Base-by-base conservation (phyloP, 2,113 vertebrate species). In the Oryzias woworae region DNA sequence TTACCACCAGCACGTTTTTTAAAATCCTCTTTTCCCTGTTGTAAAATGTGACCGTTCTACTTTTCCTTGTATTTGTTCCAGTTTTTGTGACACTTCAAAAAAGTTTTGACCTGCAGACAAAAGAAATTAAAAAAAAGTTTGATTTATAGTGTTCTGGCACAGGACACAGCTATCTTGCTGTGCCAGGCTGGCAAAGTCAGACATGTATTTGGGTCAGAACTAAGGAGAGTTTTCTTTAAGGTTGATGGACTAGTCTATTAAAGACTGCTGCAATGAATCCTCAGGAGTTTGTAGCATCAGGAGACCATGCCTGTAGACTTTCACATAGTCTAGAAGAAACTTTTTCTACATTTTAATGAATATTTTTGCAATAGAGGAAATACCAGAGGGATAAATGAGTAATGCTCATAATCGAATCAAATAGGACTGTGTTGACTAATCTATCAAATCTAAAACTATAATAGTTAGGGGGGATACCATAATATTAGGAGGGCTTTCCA, bases 181-280 rank as follows among this genome's bases (percentile, higher is more conserved):
- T 58, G 51, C 57, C 71, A 83, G 69, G 56, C 62, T 78, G 75
- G 70, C 44, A 53, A 36, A 75, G 68, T 69, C 71, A 79, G 72
- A 72, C 77, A 50, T 58, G 59, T 77, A 70, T 85, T 80, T 71
- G 79, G 76, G 78, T 84, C 76, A 75, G 71, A 74, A 74, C 69
- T 66, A 49, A 56, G 51, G 53, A 77, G 62, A 71, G 65, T 59
- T 85, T 75, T 82, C 70, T 72, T 62, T 31, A 20, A 53, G 63
- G 71, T 58, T 64, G 73, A 83, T 66, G 51, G 63, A 77, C 69
- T 52, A 41, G 46, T 83, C 60, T 76, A 61, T 83, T 79, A 86
- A 63, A 77, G 66, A 73, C 66, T 63, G 63, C 41, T 53, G 54
- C 68, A 58, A 50, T 61, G 71, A 81, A 81, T 72, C 50, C 63